Evolutionary conservation across 1,140 invertebrate genomes (phyloP).

Genomic region (Homalodisca vitripennis): DNA sequence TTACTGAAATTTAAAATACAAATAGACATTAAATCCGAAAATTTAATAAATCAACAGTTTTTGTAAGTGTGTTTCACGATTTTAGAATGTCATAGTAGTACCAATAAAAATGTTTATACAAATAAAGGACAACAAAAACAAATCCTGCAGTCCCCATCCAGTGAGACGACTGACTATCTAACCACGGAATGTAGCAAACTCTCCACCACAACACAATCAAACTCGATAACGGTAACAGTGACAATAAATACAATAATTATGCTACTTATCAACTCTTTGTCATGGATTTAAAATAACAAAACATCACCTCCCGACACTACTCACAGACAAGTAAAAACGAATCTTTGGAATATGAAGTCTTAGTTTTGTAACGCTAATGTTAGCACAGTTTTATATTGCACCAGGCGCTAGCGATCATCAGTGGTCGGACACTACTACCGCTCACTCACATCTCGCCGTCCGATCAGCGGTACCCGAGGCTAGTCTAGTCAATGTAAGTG

Average conservation of each 20-base stretch:
- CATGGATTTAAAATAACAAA: slow-evolving; percentile 4
- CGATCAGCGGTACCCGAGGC: no score
- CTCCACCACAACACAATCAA: neutral
- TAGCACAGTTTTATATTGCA: slow-evolving; percentile 6
- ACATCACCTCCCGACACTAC: neutral
- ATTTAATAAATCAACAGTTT: no score
- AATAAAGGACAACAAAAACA: neutral
- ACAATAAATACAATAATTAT: slow-evolving; percentile 20
- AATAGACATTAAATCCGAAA: no score
- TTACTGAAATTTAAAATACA: no score
- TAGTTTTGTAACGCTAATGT: neutral
- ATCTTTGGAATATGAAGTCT: slow-evolving; percentile 26
- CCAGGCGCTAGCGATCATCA: neutral
- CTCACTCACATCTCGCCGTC: no score
- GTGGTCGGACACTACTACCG: no score
- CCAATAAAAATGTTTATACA: neutral
- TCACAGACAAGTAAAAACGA: neutral
- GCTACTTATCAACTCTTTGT: neutral
- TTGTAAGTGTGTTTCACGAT: no score
- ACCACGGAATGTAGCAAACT: neutral
- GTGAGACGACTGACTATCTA: neutral
- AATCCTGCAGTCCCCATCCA: neutral
- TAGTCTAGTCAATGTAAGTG: slow-evolving; percentile 4
- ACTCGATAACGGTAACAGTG: neutral
- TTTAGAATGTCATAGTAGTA: no score